Evolutionary conservation across 2,113 vertebrate genomes (phyloP).

Genomic region (Hypocryptadius cinnamomeus): DNA sequence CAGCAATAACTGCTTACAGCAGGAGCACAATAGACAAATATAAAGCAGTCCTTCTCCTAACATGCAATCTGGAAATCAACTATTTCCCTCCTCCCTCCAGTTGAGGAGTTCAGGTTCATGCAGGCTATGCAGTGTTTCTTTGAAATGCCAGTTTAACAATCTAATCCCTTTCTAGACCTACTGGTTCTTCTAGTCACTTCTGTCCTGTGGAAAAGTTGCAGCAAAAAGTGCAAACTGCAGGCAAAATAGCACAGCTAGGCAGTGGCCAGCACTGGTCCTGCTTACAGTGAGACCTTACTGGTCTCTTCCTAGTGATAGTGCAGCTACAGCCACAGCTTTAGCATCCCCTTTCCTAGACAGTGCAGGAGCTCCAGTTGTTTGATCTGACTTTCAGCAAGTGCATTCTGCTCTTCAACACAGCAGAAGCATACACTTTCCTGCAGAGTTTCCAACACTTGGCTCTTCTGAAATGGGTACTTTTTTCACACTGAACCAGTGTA

Average conservation of each 20-base stretch:
- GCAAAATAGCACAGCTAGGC: not conserved
- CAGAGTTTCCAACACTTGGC: not conserved
- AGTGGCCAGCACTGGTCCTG: not conserved
- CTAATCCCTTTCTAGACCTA: not conserved
- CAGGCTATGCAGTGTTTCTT: not conserved
- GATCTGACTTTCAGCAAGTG: not conserved
- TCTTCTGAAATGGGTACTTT: not conserved
- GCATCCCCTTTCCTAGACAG: too few species aligned
- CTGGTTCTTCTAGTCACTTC: not conserved
- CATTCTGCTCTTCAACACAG: not conserved
- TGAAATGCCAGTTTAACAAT: not conserved
- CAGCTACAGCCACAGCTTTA: not conserved
- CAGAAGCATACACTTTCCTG: not conserved
- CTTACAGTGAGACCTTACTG: not conserved
- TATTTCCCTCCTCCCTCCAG: too few species aligned
- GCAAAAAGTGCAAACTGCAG: not conserved
- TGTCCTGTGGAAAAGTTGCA: not conserved
- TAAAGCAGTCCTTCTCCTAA: not conserved
- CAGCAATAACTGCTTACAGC: not conserved
- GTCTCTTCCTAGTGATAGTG: fast-evolving
- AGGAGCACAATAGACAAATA: not conserved
- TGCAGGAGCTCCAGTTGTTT: not conserved
- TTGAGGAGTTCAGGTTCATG: not conserved
- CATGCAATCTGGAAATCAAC: not conserved
- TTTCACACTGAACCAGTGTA: not conserved